Conservation (phyloP, 2,113 vertebrate species). For the Xiphophorus maculatus region DNA sequence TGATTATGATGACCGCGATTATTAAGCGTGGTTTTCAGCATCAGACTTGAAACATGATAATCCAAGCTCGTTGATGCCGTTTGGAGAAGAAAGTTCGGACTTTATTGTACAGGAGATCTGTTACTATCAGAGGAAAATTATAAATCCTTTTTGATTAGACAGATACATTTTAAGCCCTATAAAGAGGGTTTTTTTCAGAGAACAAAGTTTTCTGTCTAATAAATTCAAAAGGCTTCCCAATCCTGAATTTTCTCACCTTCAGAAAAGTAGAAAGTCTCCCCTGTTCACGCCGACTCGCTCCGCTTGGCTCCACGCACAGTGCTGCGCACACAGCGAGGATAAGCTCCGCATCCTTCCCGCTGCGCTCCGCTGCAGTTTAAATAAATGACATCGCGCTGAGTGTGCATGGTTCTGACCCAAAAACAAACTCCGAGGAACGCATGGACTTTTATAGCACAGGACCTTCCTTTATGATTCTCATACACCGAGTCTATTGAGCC, state of each 20-base stretch:
- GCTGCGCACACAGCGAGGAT: conserved; percentile 29
- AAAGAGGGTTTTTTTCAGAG: not conserved
- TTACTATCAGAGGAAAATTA: not conserved
- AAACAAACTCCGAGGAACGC: conserved; percentile 1
- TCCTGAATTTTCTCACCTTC: conserved; percentile 30
- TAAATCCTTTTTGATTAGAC: not conserved
- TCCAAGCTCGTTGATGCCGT: not conserved
- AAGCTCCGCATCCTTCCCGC: conserved; percentile 49
- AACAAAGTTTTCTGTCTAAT: not conserved
- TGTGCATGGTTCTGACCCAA: conserved; percentile 16
- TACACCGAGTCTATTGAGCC: conserved; percentile 23
- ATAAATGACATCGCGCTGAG: conserved; percentile 11
- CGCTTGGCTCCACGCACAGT: conserved; percentile 18
- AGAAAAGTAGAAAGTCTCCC: conserved; percentile 27
- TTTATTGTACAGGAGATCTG: not conserved
- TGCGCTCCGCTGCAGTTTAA: conserved; percentile 4
- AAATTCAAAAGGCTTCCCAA: not conserved
- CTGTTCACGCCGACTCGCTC: conserved; percentile 32
- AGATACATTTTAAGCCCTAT: not conserved
- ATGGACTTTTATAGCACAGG: conserved; percentile 7
- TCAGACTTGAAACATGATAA: not conserved
- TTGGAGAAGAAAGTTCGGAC: not conserved
- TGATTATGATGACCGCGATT: conserved; percentile 32
- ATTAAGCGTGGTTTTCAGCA: not conserved
- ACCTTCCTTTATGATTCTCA: not conserved